Evolutionary conservation across 2,797 vertebrate species (phyloP), one percentile per base, ranked within the genome.

Genomic region (Valencia hispanica): DNA sequence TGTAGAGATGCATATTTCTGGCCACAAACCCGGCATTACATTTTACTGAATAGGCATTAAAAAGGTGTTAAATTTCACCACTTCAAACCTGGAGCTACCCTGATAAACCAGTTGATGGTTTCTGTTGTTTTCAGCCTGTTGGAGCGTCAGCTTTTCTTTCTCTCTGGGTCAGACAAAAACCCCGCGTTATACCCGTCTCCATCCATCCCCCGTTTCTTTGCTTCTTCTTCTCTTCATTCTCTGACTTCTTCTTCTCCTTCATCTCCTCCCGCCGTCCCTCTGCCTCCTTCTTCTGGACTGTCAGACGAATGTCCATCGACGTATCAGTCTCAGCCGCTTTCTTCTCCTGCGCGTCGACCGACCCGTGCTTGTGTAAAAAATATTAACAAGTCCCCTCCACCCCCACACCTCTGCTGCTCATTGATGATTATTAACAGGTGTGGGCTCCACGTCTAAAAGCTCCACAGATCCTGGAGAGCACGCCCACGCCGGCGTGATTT

Each of bases 391-490:
- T 94, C 93, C 79, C 91, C 88, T 82, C 78, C 18, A 80, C 83
- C 66, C 81, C 82, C 82, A 80, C 81, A 39, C 53, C n/a, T 14
- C 85, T 82, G 77, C 82, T 71, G 77, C 78, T 82, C 89, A 81
- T 80, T 87, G 92, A 91, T 89, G 94, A 96, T 96, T 93, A 93
- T 88, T 92, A 94, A 89, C 94, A 95, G 94, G 94, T 95, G 95
- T 93, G 93, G 86, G 91, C 87, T 84, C 77, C 74, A 55, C 80
- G 87, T 86, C 87, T 34, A 70, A 85, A 87, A 73, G 80, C 84
- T 83, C 80, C 61, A 6, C 48, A 71, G 27, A 74, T 36, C 18
- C 72, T 45, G 70, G 75, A 34, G 61, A 25, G n/a, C 41, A 47
- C 59, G 4, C 72, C 71, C 68, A 47, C 78, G 72, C 77, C n/a